These are phyloP conservation scores for Metalampra italica DNA, from an alignment of 2,888 invertebrate genomes.

Conservation along the genomic window DNA sequence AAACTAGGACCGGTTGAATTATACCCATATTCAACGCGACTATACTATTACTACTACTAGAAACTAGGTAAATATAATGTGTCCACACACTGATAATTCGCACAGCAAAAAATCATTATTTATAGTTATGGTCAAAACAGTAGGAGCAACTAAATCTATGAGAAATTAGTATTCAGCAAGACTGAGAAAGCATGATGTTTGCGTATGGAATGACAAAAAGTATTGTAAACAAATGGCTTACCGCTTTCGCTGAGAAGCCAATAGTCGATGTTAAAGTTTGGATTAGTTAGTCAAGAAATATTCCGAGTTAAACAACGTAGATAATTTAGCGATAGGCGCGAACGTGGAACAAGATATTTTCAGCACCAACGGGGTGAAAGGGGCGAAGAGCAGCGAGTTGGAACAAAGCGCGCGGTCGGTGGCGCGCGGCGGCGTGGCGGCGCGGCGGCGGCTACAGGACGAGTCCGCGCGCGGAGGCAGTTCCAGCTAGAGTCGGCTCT, in stretches of 20 bases:
- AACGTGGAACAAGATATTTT: neutral
- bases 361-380: conserved; percentile 4
- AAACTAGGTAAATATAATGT: too few relatives aligned
- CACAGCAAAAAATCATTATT: too few relatives aligned
- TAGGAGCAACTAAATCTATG: too few relatives aligned
- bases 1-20: too few relatives aligned
- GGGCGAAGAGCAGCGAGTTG: conserved; percentile 3
- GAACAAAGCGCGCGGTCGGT: conserved; percentile 9
- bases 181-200: too few relatives aligned
- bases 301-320: conserved; percentile 22
- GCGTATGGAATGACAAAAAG: conserved; percentile 13
- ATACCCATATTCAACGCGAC: too few relatives aligned
- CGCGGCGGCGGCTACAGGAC: conserved; percentile 46
- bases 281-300: conserved; percentile 21
- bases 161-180: too few relatives aligned
- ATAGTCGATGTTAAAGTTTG: conserved; percentile 33
- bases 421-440: conserved; percentile 34
- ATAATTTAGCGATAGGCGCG: conserved; percentile 6
- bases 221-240: conserved; percentile 51
- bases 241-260: conserved; percentile 43
- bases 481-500: conserved; percentile 46
- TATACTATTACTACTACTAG: too few relatives aligned
- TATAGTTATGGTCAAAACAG: too few relatives aligned
- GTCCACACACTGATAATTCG: too few relatives aligned
- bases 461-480: conserved; percentile 46